Conservation (phyloP, 2,888 invertebrate species). For the Tetranychus truncatus region DNA sequence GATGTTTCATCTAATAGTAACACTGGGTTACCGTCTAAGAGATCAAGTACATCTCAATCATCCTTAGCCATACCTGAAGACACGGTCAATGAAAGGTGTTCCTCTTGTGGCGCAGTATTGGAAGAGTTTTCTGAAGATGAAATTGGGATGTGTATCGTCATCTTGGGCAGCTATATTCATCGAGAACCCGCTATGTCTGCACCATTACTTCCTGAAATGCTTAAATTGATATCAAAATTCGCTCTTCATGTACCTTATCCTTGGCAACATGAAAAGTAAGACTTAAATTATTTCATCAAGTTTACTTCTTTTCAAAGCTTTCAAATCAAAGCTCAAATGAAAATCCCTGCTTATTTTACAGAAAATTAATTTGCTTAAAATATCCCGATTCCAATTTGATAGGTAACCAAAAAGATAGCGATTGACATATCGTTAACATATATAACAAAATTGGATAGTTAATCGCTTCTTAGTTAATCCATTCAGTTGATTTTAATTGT, state of each 20-base stretch:
- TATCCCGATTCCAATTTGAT: constrained; percentile 2
- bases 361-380: not conserved
- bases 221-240: constrained; percentile 70
- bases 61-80: constrained; percentile 26
- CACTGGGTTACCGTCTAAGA: constrained; percentile 17
- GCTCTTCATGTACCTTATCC: constrained; percentile 45
- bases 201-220: constrained; percentile 69
- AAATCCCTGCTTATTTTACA: too few relatives aligned
- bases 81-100: constrained; percentile 40
- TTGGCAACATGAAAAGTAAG: constrained; percentile 58
- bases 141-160: constrained; percentile 75
- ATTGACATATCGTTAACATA: too few relatives aligned
- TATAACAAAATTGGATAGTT: too few relatives aligned
- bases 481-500: constrained; percentile 4
- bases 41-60: constrained; percentile 24
- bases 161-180: constrained; percentile 84
- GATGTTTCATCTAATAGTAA: constrained; percentile 16
- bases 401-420: too few relatives aligned
- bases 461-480: not conserved
- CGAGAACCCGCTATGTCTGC: constrained; percentile 84
- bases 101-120: constrained; percentile 69
- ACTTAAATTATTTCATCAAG: too few relatives aligned
- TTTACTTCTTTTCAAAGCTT: not conserved
- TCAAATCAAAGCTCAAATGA: not conserved
- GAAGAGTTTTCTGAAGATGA: constrained; percentile 95